A percentile compares a stretch with the other conserved stretches of the same genome.
Evolutionary conservation across 2,113 vertebrate genomes (phyloP).

Genomic region (Nicator chloris): DNA sequence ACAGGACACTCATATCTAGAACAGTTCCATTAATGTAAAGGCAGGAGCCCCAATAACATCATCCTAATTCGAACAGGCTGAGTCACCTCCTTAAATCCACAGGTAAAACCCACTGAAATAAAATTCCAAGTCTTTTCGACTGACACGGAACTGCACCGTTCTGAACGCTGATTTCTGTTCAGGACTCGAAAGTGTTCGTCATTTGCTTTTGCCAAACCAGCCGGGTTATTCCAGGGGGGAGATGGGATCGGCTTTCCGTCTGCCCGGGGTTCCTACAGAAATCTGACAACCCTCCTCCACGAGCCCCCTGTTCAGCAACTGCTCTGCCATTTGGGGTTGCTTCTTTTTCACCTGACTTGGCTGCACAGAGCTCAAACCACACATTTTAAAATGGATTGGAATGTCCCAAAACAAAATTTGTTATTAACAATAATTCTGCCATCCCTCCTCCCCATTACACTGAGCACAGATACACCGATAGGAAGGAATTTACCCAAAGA

Average conservation of each 20-base stretch:
- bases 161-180: neutral
- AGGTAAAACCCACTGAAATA: constrained; percentile 18
- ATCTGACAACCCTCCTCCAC: neutral
- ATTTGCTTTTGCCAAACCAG: constrained; percentile 43
- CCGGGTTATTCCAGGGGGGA: neutral
- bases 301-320: neutral
- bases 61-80: neutral
- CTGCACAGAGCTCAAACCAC: neutral
- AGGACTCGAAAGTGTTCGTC: constrained; percentile 7
- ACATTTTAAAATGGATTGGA: neutral
- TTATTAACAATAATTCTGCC: neutral
- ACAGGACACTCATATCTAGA: neutral
- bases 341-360: constrained; percentile 45
- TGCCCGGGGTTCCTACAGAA: constrained; percentile 3
- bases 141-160: neutral
- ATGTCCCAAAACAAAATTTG: neutral
- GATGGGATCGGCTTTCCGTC: neutral
- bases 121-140: neutral
- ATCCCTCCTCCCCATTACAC: neutral
- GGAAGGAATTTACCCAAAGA: neutral
- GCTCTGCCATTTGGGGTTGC: constrained; percentile 41
- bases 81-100: constrained; percentile 31
- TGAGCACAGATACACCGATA: neutral
- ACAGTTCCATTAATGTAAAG: neutral
- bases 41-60: neutral